A percentile compares a stretch with the other conserved stretches of the same genome.
These are phyloP conservation scores for Sminthurinus aureus DNA, from an alignment of 2,888 invertebrate species.

Conservation along the genomic window DNA sequence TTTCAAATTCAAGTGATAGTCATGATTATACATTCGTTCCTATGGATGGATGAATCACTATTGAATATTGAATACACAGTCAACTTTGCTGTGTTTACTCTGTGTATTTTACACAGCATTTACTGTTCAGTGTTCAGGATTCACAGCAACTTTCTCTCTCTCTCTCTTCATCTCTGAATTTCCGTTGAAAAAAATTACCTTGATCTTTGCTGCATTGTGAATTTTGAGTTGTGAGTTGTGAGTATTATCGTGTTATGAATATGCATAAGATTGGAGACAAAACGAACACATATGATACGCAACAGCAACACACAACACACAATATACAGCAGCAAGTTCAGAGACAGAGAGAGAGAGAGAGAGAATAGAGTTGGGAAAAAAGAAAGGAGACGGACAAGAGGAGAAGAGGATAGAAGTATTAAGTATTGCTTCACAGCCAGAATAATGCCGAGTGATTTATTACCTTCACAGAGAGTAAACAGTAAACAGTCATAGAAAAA, in stretches of 20 bases:
- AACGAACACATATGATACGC: not conserved
- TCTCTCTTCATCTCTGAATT: too few species aligned
- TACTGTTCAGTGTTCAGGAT: too few species aligned
- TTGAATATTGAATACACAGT: slow-evolving; percentile 7
- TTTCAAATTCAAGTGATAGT: too few species aligned
- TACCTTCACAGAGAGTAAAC: slow-evolving; percentile 39
- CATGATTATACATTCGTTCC: slow-evolving; percentile 6
- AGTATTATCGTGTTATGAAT: slow-evolving; percentile 32
- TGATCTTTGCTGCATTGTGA: not conserved
- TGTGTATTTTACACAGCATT: too few species aligned
- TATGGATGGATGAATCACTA: slow-evolving; percentile 32
- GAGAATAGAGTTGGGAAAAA: not conserved
- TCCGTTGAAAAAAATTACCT: not conserved
- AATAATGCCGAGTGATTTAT: slow-evolving; percentile 38
- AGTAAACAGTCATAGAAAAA: slow-evolving; percentile 32
- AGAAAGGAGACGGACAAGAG: slow-evolving; percentile 28
- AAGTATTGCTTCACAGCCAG: slow-evolving; percentile 28
- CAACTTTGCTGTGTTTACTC: not conserved
- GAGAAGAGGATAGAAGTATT: slow-evolving; percentile 15
- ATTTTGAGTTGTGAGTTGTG: not conserved
- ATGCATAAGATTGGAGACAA: slow-evolving; percentile 17
- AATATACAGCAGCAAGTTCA: not conserved
- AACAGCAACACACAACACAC: not conserved
- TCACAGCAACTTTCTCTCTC: too few species aligned
- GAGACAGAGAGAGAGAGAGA: not conserved